phyloP scores from a whole-genome alignment of 2,797 vertebrate species.

The Cirrhinus mrigala region DNA sequence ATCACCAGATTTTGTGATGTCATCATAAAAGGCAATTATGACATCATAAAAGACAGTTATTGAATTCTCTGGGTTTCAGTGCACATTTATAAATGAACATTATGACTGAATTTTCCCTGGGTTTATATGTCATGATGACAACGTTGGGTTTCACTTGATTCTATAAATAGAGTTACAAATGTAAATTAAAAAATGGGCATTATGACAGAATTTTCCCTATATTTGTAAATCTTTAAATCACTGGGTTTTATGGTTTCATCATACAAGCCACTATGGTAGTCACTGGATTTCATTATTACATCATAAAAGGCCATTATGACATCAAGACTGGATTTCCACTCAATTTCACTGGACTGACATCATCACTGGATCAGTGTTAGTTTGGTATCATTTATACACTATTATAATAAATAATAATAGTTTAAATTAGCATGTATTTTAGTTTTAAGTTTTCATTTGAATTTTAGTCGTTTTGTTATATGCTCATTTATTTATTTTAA shows the following conservation, averaged over 20 bases:
- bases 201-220: too few species aligned
- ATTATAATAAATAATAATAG: not conserved
- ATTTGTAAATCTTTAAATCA: too few species aligned
- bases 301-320: not conserved
- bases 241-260: too few species aligned
- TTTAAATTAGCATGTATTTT: not conserved
- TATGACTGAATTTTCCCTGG: not conserved
- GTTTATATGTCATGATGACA: not conserved
- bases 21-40: not conserved
- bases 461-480: too few species aligned
- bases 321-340: not conserved
- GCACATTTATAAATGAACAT: not conserved
- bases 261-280: too few species aligned
- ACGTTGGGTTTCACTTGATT: not conserved
- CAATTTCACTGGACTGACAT: not conserved
- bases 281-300: too few species aligned
- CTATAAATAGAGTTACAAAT: too few species aligned
- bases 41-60: not conserved
- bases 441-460: not conserved
- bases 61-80: not conserved
- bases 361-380: not conserved
- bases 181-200: too few species aligned
- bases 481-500: too few species aligned
- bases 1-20: not conserved
- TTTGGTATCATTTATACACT: not conserved